Percentiles rank a stretch among this genome's conserved stretches.
These are phyloP conservation scores for Drosophila burlai DNA, from an alignment of 1,140 invertebrate species.

Conservation along the genomic window DNA sequence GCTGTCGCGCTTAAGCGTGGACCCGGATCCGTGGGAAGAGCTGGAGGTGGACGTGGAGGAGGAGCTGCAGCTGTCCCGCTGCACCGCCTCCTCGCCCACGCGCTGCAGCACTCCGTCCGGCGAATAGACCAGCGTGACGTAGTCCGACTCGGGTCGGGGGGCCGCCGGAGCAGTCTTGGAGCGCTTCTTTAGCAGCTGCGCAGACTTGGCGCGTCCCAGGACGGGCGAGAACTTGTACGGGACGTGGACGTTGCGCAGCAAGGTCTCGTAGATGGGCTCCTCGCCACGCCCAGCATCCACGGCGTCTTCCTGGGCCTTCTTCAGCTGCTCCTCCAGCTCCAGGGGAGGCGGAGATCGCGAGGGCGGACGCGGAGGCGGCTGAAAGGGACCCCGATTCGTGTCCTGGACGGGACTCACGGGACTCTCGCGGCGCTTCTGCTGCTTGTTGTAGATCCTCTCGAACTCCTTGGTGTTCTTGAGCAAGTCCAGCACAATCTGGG, in stretches of 20 bases:
- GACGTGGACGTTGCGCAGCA: conserved; percentile 83
- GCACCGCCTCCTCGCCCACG: conserved; percentile 68
- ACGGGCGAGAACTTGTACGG: conserved; percentile 84
- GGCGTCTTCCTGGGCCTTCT: not conserved
- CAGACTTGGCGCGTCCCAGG: conserved; percentile 71
- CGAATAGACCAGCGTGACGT: conserved; percentile 81
- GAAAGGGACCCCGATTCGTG: conserved; percentile 1
- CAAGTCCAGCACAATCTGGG: conserved; percentile 91
- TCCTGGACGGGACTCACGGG: conserved; percentile 51
- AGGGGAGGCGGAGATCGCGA: conserved; percentile 75
- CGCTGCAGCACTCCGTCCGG: conserved; percentile 70
- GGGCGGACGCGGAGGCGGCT: conserved; percentile 62
- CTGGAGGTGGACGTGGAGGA: conserved; percentile 49
- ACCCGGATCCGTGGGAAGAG: conserved; percentile 51
- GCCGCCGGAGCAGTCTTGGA: conserved; percentile 39
- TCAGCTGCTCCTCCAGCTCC: conserved; percentile 56
- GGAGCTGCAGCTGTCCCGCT: conserved; percentile 67
- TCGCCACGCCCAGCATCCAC: conserved; percentile 30
- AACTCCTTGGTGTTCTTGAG: conserved; percentile 94
- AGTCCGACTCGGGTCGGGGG: conserved; percentile 80
- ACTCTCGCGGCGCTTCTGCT: conserved; percentile 86
- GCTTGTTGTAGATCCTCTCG: conserved; percentile 91
- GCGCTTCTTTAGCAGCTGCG: conserved; percentile 63
- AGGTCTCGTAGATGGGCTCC: conserved; percentile 81
- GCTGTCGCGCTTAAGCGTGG: conserved; percentile 71